Percentiles rank a stretch among this genome's conserved stretches.
phyloP scores from a whole-genome alignment of 2,888 invertebrate genomes.

The Drosophila monieri region DNA sequence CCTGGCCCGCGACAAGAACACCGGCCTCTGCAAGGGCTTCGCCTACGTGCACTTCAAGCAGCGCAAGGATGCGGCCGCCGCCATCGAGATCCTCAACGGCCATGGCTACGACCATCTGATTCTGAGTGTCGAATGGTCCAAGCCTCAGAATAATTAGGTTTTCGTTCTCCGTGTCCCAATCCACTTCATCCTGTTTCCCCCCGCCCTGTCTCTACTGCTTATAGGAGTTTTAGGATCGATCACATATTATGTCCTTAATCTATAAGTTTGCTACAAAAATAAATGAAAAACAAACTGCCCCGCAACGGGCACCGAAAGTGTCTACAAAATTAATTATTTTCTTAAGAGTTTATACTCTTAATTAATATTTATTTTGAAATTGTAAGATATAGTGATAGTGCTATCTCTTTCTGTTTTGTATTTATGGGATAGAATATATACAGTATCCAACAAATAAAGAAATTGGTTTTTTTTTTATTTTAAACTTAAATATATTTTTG shows the following conservation, averaged over 20 bases:
- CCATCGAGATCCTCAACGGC: constrained; percentile 94
- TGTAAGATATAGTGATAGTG: neutral
- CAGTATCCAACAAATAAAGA: neutral
- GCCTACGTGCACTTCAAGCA: constrained; percentile 99
- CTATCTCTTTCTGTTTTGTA: neutral
- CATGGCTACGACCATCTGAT: constrained; percentile 99
- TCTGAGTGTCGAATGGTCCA: constrained; percentile 99
- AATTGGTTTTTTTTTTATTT: neutral
- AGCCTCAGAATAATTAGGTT: constrained; percentile 87
- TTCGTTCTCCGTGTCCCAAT: constrained; percentile 1
- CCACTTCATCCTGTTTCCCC: constrained; percentile 1
- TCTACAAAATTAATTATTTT: neutral
- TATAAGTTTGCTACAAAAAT: constrained; percentile 48
- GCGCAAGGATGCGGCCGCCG: constrained; percentile 95
- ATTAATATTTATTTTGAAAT: neutral
- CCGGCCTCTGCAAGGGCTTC: constrained; percentile 96
- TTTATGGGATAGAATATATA: neutral
- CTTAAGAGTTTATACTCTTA: neutral
- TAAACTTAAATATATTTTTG: neutral
- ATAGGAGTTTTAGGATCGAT: constrained; percentile 27
- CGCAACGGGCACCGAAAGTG: constrained; percentile 17
- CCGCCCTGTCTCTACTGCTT: constrained; percentile 26
- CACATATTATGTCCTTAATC: constrained; percentile 42
- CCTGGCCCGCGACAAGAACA: constrained; percentile 96
- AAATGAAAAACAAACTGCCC: constrained; percentile 27